Base-by-base conservation (phyloP, 2,888 invertebrate genomes). In the Troilus luridus region DNA sequence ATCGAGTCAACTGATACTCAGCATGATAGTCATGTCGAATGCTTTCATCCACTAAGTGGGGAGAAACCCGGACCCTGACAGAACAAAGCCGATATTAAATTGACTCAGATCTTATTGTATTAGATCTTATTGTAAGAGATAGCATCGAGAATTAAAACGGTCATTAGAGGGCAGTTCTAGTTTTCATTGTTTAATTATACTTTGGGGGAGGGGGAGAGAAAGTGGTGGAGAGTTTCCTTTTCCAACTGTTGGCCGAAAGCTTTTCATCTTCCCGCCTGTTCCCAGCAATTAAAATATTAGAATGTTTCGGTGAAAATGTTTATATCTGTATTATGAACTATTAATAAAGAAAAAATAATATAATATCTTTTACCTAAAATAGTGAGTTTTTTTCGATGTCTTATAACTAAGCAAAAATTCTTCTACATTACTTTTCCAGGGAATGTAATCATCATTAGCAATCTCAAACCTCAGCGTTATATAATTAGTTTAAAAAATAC, bases 171-270 rank as follows among this genome's bases (percentile, higher is more conserved):
- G 9, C 54, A 85, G 85, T 56, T 11, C 56, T 85, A 58, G 54
- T 85, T 85, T 85, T 85, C 54, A 56, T 85, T 85, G 85, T 85
- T 85, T 85, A 85, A 85, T 85, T 58, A 85, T 85, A 6, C 56
- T 58, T 0, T 11, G 12, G 12, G 56, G 0, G n/a, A 8, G 11
- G 56, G 72, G 54, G 85, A 85, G 56, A 85, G 81, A 85, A 85
- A 85, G 81, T 56, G 1, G 12, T 11, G 12, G 24, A 27, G 24
- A 67, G 72, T 77, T 77, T 77, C 17, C 9, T 77, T 21, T 77
- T 77, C 1, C 72, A 17, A 77, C 12, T 14, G 24, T 41, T 77
- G 27, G 19, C 27, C 27, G 72, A 41, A 77, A 77, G 72, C 72
- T 41, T 77, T 77, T 77, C 72, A 77, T 77, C 72, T 77, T 77